phyloP scores from a whole-genome alignment of 1,140 invertebrate species.

The Tetraneura akinire region DNA sequence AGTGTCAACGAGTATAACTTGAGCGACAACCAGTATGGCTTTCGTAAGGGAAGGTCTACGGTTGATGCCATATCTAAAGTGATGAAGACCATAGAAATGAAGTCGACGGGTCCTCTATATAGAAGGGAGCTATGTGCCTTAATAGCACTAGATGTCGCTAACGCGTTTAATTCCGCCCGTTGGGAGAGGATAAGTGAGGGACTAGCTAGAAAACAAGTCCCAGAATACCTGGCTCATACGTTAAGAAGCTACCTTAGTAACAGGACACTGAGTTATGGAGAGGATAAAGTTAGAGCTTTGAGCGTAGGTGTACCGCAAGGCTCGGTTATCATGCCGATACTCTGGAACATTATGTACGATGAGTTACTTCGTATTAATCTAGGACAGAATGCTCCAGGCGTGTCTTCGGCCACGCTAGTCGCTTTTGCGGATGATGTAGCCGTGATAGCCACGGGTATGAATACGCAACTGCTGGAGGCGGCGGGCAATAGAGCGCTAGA shows the following conservation, averaged over 20 bases:
- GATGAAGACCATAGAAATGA: not conserved
- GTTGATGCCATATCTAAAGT: not conserved
- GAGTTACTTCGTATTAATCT: too few species aligned
- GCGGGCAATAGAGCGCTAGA: not conserved
- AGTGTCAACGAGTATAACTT: not conserved
- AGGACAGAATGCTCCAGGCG: too few species aligned
- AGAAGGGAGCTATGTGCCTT: not conserved
- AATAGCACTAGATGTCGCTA: not conserved
- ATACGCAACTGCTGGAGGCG: not conserved
- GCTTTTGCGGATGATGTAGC: conserved; percentile 25
- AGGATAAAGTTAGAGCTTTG: too few species aligned
- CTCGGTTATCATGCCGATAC: too few species aligned
- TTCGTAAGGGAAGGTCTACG: not conserved
- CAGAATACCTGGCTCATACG: not conserved
- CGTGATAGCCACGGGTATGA: not conserved
- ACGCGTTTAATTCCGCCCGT: not conserved
- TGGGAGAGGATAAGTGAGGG: not conserved
- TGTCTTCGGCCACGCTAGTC: not conserved
- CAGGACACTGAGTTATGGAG: not conserved
- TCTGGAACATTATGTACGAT: too few species aligned
- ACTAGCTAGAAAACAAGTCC: not conserved
- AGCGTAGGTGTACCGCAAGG: too few species aligned
- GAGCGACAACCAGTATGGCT: not conserved
- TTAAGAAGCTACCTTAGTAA: not conserved
- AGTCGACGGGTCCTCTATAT: not conserved